Evolutionary conservation across 2,113 vertebrate genomes (phyloP).

Genomic region (Bos taurus): DNA sequence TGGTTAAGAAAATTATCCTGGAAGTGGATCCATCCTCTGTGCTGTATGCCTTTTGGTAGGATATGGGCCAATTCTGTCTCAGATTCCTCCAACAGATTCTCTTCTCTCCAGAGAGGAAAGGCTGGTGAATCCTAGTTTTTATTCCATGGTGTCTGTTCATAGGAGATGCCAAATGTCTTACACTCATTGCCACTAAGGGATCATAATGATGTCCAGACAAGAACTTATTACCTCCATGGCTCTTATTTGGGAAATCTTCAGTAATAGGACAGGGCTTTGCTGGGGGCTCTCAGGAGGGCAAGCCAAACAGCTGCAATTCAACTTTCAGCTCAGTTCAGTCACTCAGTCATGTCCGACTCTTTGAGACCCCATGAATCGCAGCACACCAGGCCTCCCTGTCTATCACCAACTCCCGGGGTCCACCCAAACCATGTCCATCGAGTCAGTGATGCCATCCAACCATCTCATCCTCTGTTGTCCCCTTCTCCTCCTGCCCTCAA

Average conservation of each 20-base stretch:
- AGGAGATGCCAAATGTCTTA: background rate
- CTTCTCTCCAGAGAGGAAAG: background rate
- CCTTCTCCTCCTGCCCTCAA: too few species aligned
- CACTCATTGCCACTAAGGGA: background rate
- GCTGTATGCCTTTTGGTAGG: background rate
- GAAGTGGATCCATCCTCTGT: background rate
- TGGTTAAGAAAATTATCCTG: conserved; percentile 31
- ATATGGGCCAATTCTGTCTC: background rate
- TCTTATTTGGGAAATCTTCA: background rate
- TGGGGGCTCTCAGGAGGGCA: background rate
- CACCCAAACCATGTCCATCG: background rate
- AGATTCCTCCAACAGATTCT: background rate
- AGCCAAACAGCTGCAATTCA: background rate
- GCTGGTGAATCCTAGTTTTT: background rate
- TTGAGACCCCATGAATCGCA: background rate
- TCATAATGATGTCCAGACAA: background rate
- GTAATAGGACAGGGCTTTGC: background rate
- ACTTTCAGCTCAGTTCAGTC: background rate
- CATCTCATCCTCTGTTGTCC: too few species aligned
- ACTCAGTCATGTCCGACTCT: background rate
- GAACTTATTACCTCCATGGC: background rate
- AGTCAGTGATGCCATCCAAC: background rate
- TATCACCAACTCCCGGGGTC: background rate
- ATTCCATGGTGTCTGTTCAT: background rate
- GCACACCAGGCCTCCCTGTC: background rate